Conservation (phyloP, 1,140 invertebrate genomes). For the Cydia splendana region DNA sequence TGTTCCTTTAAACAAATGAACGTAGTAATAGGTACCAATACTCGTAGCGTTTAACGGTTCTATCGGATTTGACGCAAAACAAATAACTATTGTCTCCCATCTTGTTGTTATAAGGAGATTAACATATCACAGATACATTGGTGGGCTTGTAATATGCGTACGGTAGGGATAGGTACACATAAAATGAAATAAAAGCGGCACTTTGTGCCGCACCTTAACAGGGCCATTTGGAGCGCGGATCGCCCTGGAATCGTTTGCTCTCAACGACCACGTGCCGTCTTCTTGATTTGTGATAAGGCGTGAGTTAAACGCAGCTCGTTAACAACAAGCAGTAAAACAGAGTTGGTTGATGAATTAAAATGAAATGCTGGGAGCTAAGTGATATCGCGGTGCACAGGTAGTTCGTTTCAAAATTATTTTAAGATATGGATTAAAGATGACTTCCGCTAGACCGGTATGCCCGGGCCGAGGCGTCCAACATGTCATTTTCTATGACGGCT, state of each 20-base stretch:
- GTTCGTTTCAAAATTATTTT: no score
- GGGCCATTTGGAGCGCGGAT: constrained; percentile 1
- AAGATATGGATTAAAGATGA: no score
- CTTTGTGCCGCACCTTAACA: constrained; percentile 9
- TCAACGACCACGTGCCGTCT: constrained; percentile 10
- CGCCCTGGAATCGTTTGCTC: constrained; percentile 2
- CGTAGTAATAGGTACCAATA: background rate
- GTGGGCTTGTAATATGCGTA: background rate
- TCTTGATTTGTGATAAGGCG: constrained; percentile 16
- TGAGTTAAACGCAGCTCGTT: constrained; percentile 18
- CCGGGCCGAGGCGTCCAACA: no score
- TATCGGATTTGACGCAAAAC: background rate
- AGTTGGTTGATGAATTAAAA: background rate
- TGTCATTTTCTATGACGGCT: no score
- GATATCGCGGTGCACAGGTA: no score
- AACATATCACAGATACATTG: constrained; percentile 7
- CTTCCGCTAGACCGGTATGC: no score
- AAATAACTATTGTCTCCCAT: background rate
- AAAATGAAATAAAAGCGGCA: constrained; percentile 12
- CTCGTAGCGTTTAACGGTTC: background rate
- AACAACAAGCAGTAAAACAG: background rate
- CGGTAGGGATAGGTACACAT: background rate
- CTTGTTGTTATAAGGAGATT: background rate
- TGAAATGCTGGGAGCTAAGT: no score
- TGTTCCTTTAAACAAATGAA: background rate